These are phyloP conservation scores for Glomeris maerens DNA, from an alignment of 1,140 invertebrate species.

Conservation along the genomic window DNA sequence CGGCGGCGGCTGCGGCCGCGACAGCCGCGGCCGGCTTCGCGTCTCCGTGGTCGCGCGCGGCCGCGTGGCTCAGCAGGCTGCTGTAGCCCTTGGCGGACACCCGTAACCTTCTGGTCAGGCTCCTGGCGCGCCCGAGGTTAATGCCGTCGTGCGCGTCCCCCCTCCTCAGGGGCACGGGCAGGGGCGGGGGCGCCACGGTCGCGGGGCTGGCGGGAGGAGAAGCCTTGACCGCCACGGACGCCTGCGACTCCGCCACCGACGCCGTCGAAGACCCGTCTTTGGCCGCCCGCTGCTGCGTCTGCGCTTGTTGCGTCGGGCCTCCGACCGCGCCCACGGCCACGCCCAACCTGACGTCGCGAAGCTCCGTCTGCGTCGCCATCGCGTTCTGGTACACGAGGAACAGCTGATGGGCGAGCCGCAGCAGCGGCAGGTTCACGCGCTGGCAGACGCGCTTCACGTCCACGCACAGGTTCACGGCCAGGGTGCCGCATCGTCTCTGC, in stretches of 20 bases:
- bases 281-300: too few species aligned
- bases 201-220: conserved; percentile 15
- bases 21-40: conserved; percentile 8
- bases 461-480: conserved; percentile 71
- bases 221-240: conserved; percentile 17
- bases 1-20: background rate
- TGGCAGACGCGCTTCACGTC: conserved; percentile 76
- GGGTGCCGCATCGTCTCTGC: conserved; percentile 79
- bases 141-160: conserved; percentile 10
- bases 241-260: conserved; percentile 3
- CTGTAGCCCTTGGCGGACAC: conserved; percentile 15
- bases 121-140: conserved; percentile 9
- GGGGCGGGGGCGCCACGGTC: conserved; percentile 11
- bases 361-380: conserved; percentile 78
- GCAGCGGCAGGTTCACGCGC: conserved; percentile 85
- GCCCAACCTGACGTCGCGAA: too few species aligned
- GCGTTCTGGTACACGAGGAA: conserved; percentile 96
- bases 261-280: too few species aligned
- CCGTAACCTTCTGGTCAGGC: conserved; percentile 17
- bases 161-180: conserved; percentile 10
- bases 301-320: too few species aligned
- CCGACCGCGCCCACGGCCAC: too few species aligned
- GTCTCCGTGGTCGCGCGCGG: conserved; percentile 25
- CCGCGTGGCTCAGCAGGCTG: conserved; percentile 25
- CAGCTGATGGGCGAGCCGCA: conserved; percentile 86